Evolutionary conservation across 1,140 invertebrate genomes (phyloP), one percentile per base, ranked within the genome.

Genomic region (Bombus difficillimus): DNA sequence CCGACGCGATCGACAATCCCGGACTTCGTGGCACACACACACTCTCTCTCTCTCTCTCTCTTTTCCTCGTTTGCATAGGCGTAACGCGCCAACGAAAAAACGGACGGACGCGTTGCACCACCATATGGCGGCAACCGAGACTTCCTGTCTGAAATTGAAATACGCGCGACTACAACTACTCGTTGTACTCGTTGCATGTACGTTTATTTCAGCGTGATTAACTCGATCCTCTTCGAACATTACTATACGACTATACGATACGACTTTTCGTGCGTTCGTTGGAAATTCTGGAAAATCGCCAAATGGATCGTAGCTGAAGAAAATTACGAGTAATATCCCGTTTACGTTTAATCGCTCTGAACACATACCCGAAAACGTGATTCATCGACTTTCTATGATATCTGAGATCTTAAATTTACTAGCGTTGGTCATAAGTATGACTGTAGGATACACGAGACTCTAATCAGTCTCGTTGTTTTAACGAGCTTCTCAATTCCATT

Each of bases 1-100:
- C 86, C 87, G 87, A 86, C 87, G 85, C 82, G 79, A 90, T 87
- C 88, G 89, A 87, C 86, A 90, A 87, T 90, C 76, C 86, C 47
- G 77, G 77, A 88, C 89, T 88, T 85, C 81, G 64, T 73, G 66
- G 53, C 76, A 85, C 85, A 68, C n/a, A 32, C n/a, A 13, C 12
- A 5, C 28, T 25, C 57, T 28, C 9, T 28, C 25, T 13, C 62
- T 15, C 13, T 15, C n/a, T 22, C 0, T 53, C 6, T 0, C n/a
- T n/a, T n/a, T n/a, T n/a, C n/a, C n/a, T n/a, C 87, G 82, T 90
- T 91, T 90, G 87, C 88, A 91, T 88, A 86, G 80, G n/a, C 66
- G 74, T 72, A 62, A 77, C 75, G 37, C 34, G 28, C 12, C 39
- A 34, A 57, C 4, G n/a, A 68, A 77, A 62, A 76, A 73, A 75